Percentiles rank a stretch among this genome's conserved stretches.
Conservation (phyloP, 2,888 invertebrate species). For the Cerastis rubricosa region DNA sequence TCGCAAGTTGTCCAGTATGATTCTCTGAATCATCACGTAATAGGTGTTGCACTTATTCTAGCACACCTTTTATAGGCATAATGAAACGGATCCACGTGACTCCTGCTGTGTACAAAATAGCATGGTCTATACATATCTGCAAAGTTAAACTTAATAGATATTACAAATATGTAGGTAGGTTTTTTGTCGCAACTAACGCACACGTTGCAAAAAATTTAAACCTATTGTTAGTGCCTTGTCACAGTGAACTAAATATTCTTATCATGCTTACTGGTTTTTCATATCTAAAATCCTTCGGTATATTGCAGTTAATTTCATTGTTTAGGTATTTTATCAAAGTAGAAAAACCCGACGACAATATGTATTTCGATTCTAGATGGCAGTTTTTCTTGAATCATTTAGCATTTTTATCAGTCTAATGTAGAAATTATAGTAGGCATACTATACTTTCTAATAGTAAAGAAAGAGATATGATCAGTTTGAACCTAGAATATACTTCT, state of each 20-base stretch:
- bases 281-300: conserved; percentile 1
- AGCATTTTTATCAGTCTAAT: not conserved
- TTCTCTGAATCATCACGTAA: not conserved
- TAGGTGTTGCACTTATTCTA: not conserved
- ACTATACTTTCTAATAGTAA: not conserved
- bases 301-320: not conserved
- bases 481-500: not conserved
- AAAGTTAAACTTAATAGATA: conserved; percentile 5
- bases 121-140: not conserved
- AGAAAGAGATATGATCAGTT: not conserved
- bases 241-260: conserved; percentile 25
- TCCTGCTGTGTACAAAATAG: not conserved
- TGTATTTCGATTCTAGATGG: not conserved
- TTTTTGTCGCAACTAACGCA: conserved; percentile 9
- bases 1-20: not conserved
- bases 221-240: conserved; percentile 9
- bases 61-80: not conserved
- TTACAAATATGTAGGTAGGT: not conserved
- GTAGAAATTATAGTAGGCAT: no score
- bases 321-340: conserved; percentile 8
- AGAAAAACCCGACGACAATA: not conserved
- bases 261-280: conserved; percentile 34
- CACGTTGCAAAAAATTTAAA: conserved; percentile 21
- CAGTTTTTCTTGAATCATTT: conserved; percentile 3
- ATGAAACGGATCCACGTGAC: conserved; percentile 6